Conservation (phyloP, 53 echinoderm and acorn worm genomes). For the Apostichopus leukothele region DNA sequence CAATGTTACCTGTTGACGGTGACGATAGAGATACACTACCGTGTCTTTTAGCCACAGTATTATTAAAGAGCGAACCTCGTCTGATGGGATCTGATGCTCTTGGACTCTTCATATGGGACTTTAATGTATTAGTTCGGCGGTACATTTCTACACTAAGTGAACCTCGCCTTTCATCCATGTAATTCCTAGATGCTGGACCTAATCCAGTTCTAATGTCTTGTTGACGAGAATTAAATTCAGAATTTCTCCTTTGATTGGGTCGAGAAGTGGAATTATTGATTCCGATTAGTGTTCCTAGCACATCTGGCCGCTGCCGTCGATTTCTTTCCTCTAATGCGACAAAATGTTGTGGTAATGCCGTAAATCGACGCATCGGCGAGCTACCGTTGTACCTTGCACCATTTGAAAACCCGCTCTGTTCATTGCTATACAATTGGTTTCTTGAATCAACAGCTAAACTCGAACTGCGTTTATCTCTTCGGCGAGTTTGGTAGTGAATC, state of each 20-base stretch:
- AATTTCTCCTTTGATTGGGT: not conserved
- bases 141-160: not conserved
- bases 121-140: not conserved
- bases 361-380: not conserved
- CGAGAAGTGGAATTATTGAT: not conserved
- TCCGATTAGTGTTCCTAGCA: no score
- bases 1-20: no score
- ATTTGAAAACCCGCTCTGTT: not conserved
- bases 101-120: not conserved
- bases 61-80: no score
- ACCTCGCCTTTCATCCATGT: not conserved
- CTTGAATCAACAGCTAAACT: not conserved
- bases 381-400: not conserved
- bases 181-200: not conserved
- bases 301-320: not conserved
- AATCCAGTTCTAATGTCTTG: not conserved
- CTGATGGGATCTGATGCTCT: not conserved
- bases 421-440: not conserved
- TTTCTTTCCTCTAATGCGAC: not conserved
- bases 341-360: not conserved
- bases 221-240: not conserved
- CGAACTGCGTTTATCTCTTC: not conserved
- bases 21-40: no score
- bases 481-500: not conserved
- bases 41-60: no score